Evolutionary conservation across 2,888 invertebrate genomes (phyloP), one percentile per base, ranked within the genome.

Genomic region (Mesoligia furuncula): DNA sequence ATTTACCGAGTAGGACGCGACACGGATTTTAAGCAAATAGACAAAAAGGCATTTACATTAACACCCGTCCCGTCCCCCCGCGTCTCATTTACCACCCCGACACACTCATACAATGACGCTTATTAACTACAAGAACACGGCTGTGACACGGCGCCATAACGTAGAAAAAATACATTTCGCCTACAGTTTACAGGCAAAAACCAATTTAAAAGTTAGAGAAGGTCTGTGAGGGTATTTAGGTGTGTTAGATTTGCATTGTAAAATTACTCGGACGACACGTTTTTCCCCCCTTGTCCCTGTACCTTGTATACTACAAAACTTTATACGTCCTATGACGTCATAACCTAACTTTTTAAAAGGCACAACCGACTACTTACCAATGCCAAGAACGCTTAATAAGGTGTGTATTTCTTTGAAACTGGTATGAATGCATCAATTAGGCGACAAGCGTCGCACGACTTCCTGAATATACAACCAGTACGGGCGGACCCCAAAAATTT

Each of bases 21-120:
- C 96, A 96, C 95, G 94, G 95, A 96, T 95, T 96, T 96, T 94
- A 91, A 92, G 93, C 92, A 95, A 96, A 96, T 94, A 95, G 92
- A 93, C 94, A 95, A 95, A 96, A 95, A 95, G 94, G 93, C 94
- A 94, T 95, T 95, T 94, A 95, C 94, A 95, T 95, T 95, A 95
- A 92, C 95, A 94, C 93, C 92, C 92, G 86, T 13, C 85, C 80
- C 89, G 81, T 83, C 87, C 89, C 89, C 84, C 76, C 81, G 84
- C 81, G 73, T 73, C 81, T 75, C 86, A 71, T 57, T 69, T 81
- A 80, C 80, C 81, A 81, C 80, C 84, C 83, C 81, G 83, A 75
- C 78, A 85, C 83, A 84, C 85, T 80, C 80, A 15, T 71, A 36
- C 15, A 67, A 67, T 74, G 85, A 87, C 80, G 84, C 86, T 89